A percentile compares a stretch with the other conserved stretches of the same genome.
These are phyloP conservation scores for Morinoia aosen DNA, from an alignment of 2,888 invertebrate species.

Conservation along the genomic window DNA sequence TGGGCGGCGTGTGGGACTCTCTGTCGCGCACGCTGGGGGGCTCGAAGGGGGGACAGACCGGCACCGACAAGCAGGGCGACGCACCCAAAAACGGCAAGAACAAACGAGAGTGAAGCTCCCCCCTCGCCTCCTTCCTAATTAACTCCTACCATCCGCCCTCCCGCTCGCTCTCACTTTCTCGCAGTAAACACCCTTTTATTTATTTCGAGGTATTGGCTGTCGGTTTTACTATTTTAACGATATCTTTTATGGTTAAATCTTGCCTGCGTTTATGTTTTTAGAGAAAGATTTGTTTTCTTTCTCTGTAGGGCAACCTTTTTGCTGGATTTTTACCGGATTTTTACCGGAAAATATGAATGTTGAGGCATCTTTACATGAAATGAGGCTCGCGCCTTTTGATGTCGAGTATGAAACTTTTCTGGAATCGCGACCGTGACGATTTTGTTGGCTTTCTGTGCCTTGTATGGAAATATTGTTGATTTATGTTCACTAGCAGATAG, in stretches of 20 bases:
- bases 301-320: background rate
- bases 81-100: conserved; percentile 68
- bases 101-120: conserved; percentile 53
- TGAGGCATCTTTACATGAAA: background rate
- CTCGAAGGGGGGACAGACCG: conserved; percentile 65
- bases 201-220: background rate
- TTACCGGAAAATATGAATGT: background rate
- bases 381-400: background rate
- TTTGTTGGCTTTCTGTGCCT: background rate
- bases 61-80: conserved; percentile 66
- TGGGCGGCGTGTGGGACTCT: conserved; percentile 99
- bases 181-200: background rate
- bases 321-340: background rate
- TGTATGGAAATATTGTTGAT: background rate
- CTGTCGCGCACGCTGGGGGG: conserved; percentile 86
- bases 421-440: background rate
- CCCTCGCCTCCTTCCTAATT: conserved; percentile 53
- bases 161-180: conserved; percentile 78
- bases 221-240: background rate
- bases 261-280: background rate
- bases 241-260: background rate
- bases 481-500: background rate
- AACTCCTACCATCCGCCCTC: conserved; percentile 44
- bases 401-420: background rate
- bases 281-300: background rate